Base-by-base conservation (phyloP, 2,797 vertebrate genomes). In the Gambelia wislizenii region DNA sequence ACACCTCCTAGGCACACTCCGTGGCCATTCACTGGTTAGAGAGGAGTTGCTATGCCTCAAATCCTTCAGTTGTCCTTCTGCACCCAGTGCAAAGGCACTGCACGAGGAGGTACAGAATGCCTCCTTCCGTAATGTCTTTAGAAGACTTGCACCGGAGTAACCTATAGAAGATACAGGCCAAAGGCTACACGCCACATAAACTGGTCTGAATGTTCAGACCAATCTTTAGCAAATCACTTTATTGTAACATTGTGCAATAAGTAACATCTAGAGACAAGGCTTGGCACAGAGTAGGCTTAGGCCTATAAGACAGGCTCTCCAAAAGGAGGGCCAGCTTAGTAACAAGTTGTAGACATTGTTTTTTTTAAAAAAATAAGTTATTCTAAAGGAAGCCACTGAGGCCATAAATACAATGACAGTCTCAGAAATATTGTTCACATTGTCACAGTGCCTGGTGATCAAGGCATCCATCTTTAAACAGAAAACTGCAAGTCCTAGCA, bases 401-500 rank as follows among this genome's bases (percentile, higher is more conserved):
- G n/a, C 39, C 1, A 64, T 82, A 87, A 78, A 89, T 49, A 13
- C 4, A 3, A 36, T 8, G 74, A 2, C 4, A 83, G 13, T 76
- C 85, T 96, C 25, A 69, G 70, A 75, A 52, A 47, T 5, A 81
- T 77, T 90, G 77, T 12, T 27, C 87, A 39, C 79, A 89, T 89
- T 59, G 36, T 39, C 80, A 72, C n/a, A 25, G 70, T 61, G 87
- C 20, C 0, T 39, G 61, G 77, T 89, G 61, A 75, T 18, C 9
- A 61, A 70, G 61, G 18, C 12, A 47, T 49, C 59, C 59, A 33
- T 82, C 80, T 76, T 14, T 61, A 42, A 64, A 83, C n/a, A 91
- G 56, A 67, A 59, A 79, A 49, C 56, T 90, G 86, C 88, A 70
- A 82, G 90, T 81, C 90, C 90, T 92, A 89, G 83, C 77, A 91